A percentile compares a stretch with the other conserved stretches of the same genome.
phyloP scores from a whole-genome alignment of 2,113 vertebrate genomes.

The Oreochromis aureus region DNA sequence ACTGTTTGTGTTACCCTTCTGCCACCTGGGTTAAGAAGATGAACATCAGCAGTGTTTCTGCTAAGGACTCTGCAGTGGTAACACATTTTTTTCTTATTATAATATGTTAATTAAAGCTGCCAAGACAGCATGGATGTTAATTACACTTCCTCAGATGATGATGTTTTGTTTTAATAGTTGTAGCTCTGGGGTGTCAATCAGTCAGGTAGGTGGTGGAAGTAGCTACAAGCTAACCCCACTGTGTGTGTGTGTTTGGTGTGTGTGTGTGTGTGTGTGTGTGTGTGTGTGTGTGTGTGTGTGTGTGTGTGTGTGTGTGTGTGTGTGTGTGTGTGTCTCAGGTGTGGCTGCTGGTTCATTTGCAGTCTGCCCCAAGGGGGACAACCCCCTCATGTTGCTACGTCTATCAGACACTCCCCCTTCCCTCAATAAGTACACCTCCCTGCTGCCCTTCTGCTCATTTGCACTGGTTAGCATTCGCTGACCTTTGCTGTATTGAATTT shows the following conservation, averaged over 20 bases:
- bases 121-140: background rate
- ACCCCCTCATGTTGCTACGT: slow-evolving; percentile 29
- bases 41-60: background rate
- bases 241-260: background rate
- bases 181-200: background rate
- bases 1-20: background rate
- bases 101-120: background rate
- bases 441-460: slow-evolving; percentile 19
- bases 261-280: too few relatives aligned
- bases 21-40: background rate
- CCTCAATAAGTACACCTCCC: slow-evolving; percentile 6
- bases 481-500: slow-evolving; percentile 5
- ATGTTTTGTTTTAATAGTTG: background rate
- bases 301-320: background rate
- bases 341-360: slow-evolving; percentile 52
- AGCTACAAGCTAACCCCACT: background rate
- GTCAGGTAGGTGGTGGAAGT: background rate
- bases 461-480: slow-evolving; percentile 42
- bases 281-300: background rate
- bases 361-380: slow-evolving; percentile 25
- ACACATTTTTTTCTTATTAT: background rate
- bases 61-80: background rate
- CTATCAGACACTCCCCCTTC: slow-evolving; percentile 28
- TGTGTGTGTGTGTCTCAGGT: slow-evolving; percentile 17
- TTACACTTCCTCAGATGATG: background rate